Evolutionary conservation across 2,888 invertebrate genomes (phyloP), one percentile per base, ranked within the genome.

Genomic region (Drosophila paracracens): DNA sequence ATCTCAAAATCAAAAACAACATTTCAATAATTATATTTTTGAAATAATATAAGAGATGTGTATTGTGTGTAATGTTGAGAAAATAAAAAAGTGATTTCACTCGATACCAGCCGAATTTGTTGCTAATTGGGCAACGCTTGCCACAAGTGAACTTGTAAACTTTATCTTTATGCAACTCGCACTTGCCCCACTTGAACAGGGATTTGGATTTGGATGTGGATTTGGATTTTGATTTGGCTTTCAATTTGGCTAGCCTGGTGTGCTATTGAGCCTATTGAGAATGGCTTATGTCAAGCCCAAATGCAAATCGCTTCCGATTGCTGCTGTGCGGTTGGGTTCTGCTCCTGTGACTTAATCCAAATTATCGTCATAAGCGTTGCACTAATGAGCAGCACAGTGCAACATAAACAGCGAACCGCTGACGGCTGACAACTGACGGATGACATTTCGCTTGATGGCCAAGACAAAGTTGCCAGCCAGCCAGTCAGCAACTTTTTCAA

Each of bases 311-410:
- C 31, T 64, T 58, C 58, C 56, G 81, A 60, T 53, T 48, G 40
- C 56, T 7, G 38, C 48, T 35, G 52, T 33, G 33, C 25, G 21
- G 13, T 25, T 35, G 38, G 16, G 38, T 25, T 54, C 27, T n/a
- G 25, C 29, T 54, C 66, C 46, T 57, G 54, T 59, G 46, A 54
- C 72, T 81, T 66, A 79, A 75, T 70, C 70, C 74, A 76, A 88
- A 83, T 88, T 79, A 80, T 88, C 83, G 82, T 90, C 75, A 85
- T 81, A 88, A 88, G 79, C 81, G 83, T 21, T 59, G 53, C 72
- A 60, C 72, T 88, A 86, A 90, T 90, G 86, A 88, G 88, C 70
- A 78, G 86, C 70, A 78, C 70, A 75, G 69, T 80, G 77, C 70
- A 71, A 77, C 74, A 64, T 72, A 66, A 70, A 76, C 74, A 78